Evolutionary conservation across 2,113 vertebrate genomes (phyloP).

Genomic region (Vidua chalybeata): DNA sequence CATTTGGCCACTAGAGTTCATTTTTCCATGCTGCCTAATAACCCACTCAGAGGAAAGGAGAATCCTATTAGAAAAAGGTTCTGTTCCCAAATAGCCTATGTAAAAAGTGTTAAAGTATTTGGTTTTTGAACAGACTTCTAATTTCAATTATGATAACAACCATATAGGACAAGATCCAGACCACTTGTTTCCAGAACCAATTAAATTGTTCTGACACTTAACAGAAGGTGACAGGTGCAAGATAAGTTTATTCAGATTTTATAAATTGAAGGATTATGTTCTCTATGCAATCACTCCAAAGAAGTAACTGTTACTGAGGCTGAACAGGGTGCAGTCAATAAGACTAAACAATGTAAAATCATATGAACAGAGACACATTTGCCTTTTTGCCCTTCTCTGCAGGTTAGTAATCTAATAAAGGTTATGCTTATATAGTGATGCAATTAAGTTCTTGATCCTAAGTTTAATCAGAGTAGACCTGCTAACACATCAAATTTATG

Average conservation of each 20-base stretch:
- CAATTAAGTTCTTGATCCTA: conserved; percentile 42
- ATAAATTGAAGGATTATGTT: not conserved
- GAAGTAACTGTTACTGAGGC: not conserved
- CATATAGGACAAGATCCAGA: not conserved
- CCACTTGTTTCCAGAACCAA: not conserved
- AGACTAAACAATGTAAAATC: not conserved
- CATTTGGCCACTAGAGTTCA: not conserved
- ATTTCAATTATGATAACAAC: not conserved
- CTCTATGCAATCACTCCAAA: not conserved
- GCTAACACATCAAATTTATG: conserved; percentile 33
- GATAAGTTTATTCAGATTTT: not conserved
- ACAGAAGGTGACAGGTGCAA: not conserved
- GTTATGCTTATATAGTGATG: not conserved
- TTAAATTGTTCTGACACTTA: not conserved
- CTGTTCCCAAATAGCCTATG: not conserved
- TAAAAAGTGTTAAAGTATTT: not conserved
- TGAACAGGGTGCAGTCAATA: not conserved
- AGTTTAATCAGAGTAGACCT: conserved; percentile 24
- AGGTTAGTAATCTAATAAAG: not conserved
- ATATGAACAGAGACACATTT: not conserved
- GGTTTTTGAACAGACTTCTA: not conserved
- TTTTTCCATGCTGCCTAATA: fast-evolving
- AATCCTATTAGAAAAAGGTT: not conserved
- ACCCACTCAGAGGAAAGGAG: not conserved
- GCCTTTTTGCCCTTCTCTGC: not conserved